Evolutionary conservation across 2,888 invertebrate species (phyloP).

Genomic region (Pogonocherus hispidulus): DNA sequence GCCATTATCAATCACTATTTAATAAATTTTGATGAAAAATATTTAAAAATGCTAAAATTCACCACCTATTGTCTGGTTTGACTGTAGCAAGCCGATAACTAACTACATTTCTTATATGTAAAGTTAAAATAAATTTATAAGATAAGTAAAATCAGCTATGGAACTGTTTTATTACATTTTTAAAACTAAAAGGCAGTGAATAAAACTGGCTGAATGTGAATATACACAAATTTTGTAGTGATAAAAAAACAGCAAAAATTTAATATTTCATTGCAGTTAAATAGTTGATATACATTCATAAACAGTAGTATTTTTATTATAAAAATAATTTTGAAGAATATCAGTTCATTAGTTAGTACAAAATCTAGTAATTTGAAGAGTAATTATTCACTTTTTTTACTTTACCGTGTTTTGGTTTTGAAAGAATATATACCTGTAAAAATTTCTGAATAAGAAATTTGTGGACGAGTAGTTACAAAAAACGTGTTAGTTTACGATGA

Average conservation of each 20-base stretch:
- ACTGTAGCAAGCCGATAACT: not conserved
- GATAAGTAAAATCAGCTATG: no score
- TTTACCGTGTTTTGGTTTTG: no score
- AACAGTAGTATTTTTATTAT: conserved; percentile 6
- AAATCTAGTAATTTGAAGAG: no score
- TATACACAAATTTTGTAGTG: not conserved
- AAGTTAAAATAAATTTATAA: conserved; percentile 2
- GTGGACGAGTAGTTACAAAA: no score
- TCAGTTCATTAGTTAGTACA: no score
- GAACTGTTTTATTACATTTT: not conserved
- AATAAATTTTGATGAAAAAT: not conserved
- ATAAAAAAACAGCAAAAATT: not conserved
- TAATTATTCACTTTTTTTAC: no score
- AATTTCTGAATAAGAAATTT: no score
- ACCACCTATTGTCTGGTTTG: not conserved
- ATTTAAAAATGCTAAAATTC: not conserved
- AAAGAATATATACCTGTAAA: no score
- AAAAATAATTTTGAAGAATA: no score
- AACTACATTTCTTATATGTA: not conserved
- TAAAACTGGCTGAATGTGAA: not conserved
- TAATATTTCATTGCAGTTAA: conserved; percentile 13
- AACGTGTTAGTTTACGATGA: no score
- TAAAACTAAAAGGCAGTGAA: conserved; percentile 22
- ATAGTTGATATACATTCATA: conserved; percentile 4
- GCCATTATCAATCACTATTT: not conserved